Evolutionary conservation across 2,797 vertebrate genomes (phyloP).

Genomic region (Paratrypauchen microcephalus): DNA sequence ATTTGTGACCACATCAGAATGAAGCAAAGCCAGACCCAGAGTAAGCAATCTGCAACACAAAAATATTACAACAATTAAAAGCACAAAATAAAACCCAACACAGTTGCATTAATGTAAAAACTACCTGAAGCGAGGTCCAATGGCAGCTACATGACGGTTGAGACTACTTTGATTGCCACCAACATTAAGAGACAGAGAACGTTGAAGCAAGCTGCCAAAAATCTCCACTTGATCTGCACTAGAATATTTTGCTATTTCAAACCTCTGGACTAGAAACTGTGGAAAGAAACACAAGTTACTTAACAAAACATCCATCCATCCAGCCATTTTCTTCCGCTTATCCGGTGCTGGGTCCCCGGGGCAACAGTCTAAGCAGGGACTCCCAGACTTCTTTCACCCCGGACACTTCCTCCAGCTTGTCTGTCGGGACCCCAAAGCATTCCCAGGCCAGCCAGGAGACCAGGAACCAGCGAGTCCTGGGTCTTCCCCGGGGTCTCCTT

Average conservation of each 20-base stretch:
- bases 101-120: background rate
- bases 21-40: conserved; percentile 89
- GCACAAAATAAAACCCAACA: background rate
- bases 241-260: conserved; percentile 98
- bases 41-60: conserved; percentile 82
- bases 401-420: too few species aligned
- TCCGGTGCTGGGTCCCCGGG: too few species aligned
- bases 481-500: too few species aligned
- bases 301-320: too few species aligned
- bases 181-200: conserved; percentile 89
- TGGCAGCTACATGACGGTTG: conserved; percentile 92
- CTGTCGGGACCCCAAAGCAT: too few species aligned
- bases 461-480: too few species aligned
- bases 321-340: too few species aligned
- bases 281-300: conserved; percentile 9
- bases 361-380: too few species aligned
- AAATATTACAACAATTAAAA: background rate
- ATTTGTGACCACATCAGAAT: conserved; percentile 93
- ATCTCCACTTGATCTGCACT: conserved; percentile 98
- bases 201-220: conserved; percentile 90
- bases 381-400: too few species aligned
- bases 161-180: conserved; percentile 87
- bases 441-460: too few species aligned
- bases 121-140: conserved; percentile 88
- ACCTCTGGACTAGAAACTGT: conserved; percentile 94